Base-by-base conservation (phyloP, 2,888 invertebrate species). In the Arge pagana region DNA sequence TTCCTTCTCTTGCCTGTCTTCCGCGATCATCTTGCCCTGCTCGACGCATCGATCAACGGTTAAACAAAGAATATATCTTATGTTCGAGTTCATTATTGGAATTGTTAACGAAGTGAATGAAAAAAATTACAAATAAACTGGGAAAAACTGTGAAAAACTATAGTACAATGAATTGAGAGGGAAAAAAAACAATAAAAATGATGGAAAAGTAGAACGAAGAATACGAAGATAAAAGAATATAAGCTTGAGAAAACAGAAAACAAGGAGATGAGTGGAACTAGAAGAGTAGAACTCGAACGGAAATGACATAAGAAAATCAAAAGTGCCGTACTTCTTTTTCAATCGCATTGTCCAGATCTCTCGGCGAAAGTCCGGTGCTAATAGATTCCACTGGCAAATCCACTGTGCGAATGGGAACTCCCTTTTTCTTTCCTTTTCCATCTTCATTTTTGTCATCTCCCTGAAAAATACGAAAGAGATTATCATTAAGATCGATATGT, bases 1-100 rank as follows among this genome's bases (percentile, higher is more conserved):
- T 72, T 96, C 94, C 67, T 95, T 96, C 79, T 98, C 98, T 71
- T 91, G 89, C 55, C 87, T 85, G 76, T 99, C 98, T 65, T 89
- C 89, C 49, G 85, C 83, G 65, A 89, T 85, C 89, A 92, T 90
- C 77, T 87, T 87, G 55, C 83, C 81, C 89, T 92, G 68, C 16
- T 68, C 61, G 51, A 39, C n/a, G n/a, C n/a, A n/a, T n/a, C n/a
- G 52, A 53, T 52, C 48, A 49, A 36, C 43, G 40, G 4, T 15
- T 18, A 39, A 28, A 50, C 37, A 36, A 21, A 40, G 45, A 43
- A 33, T 15, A 23, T 24, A 3, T 28, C 28, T 21, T 33, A 45
- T 13, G 13, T 33, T 33, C 15, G 30, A 33, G 18, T 8, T 39
- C 8, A 18, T 15, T 16, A 43, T 40, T 40, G 11, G n/a, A 50